Evolutionary conservation across 2,888 invertebrate species (phyloP).

Genomic region (Nematopogon swammerdamellus): DNA sequence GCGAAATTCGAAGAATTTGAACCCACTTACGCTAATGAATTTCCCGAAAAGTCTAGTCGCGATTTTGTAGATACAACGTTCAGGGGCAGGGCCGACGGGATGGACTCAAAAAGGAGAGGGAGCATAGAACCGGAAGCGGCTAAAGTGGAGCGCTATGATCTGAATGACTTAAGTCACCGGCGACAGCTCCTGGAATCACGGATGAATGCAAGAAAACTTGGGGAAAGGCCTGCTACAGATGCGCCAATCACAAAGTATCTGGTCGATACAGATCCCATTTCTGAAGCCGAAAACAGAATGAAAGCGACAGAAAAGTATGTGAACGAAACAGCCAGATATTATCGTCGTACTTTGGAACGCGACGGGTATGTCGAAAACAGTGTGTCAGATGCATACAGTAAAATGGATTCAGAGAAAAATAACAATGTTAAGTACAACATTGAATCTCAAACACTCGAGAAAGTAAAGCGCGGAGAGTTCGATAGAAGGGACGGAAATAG

Average conservation of each 20-base stretch:
- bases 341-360: conserved; percentile 53
- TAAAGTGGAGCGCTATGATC: conserved; percentile 35
- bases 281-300: conserved; percentile 45
- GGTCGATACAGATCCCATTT: conserved; percentile 44
- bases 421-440: conserved; percentile 42
- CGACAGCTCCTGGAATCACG: conserved; percentile 74
- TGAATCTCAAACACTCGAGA: conserved; percentile 34
- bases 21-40: conserved; percentile 45
- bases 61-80: conserved; percentile 33
- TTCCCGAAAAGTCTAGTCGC: conserved; percentile 24
- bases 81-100: conserved; percentile 64
- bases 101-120: conserved; percentile 58
- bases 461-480: conserved; percentile 32
- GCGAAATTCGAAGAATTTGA: conserved; percentile 50
- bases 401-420: conserved; percentile 43
- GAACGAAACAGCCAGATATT: conserved; percentile 55
- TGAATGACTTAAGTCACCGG: conserved; percentile 66
- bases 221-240: conserved; percentile 30
- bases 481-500: conserved; percentile 39
- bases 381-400: conserved; percentile 45
- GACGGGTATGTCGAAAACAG: conserved; percentile 54
- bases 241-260: conserved; percentile 41
- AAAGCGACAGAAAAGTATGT: conserved; percentile 54
- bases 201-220: conserved; percentile 60
- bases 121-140: conserved; percentile 35